Percentiles rank a stretch among this genome's conserved stretches.
phyloP scores from a whole-genome alignment of 2,113 vertebrate genomes.

The Jaculus jaculus region DNA sequence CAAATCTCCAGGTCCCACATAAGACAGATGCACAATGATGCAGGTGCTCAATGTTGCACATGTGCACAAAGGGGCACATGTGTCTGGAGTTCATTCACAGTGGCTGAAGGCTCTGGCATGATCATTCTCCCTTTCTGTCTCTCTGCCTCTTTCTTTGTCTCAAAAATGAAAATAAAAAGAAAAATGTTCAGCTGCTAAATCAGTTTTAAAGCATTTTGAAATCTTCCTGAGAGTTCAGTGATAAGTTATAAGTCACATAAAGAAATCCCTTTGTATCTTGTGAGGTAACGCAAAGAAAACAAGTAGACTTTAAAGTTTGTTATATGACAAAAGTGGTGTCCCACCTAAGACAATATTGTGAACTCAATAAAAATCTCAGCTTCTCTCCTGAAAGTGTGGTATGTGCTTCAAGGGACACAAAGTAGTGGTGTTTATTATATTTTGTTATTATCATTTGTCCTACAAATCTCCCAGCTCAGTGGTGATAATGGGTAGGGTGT shows the following conservation, averaged over 20 bases:
- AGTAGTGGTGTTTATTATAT: neutral
- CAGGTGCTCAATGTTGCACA: no score
- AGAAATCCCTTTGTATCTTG: neutral
- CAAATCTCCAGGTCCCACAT: no score
- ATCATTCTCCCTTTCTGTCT: no score
- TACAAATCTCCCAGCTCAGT: neutral
- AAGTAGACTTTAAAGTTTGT: neutral
- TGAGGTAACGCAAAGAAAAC: neutral
- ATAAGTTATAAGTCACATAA: neutral
- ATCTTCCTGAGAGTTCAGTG: neutral
- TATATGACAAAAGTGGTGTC: neutral
- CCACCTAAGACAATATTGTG: neutral
- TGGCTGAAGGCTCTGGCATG: no score
- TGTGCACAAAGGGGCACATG: no score
- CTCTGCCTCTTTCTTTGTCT: no score
- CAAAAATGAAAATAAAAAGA: no score
- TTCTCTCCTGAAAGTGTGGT: neutral
- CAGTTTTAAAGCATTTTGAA: slow-evolving; percentile 47
- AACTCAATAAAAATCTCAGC: neutral
- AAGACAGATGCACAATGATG: no score
- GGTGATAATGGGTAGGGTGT: neutral
- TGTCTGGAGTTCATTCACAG: no score
- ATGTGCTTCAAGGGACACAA: neutral
- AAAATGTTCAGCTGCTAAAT: no score
- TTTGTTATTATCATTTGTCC: neutral